phyloP scores from a whole-genome alignment of 1,140 invertebrate genomes.

The Lepidurus packardi region DNA sequence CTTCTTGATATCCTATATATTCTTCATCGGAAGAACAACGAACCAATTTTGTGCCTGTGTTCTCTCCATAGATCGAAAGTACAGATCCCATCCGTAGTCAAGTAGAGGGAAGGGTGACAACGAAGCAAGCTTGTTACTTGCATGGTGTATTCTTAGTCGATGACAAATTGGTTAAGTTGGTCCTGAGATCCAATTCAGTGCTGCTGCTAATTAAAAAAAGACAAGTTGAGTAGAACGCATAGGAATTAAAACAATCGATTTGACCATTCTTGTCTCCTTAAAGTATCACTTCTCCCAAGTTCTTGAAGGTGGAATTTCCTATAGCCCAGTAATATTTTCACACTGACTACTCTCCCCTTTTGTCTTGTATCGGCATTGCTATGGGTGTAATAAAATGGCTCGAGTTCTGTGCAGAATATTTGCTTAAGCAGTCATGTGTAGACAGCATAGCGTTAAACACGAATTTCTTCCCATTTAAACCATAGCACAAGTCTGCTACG shows the following conservation, averaged over 20 bases:
- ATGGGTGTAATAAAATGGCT: slow-evolving; percentile 22
- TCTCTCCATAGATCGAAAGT: slow-evolving; percentile 7
- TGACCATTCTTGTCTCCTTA: too few species aligned
- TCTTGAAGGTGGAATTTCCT: neutral
- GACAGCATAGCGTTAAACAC: too few species aligned
- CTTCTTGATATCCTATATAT: neutral
- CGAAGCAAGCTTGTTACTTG: slow-evolving; percentile 7
- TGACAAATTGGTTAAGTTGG: too few species aligned
- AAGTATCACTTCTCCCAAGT: too few species aligned
- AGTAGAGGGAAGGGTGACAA: neutral
- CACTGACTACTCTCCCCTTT: slow-evolving; percentile 4
- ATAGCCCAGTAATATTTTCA: neutral
- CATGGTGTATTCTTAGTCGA: neutral
- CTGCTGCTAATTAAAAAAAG: too few species aligned
- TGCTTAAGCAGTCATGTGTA: neutral
- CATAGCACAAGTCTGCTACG: too few species aligned
- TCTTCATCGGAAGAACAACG: slow-evolving; percentile 10
- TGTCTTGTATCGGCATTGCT: slow-evolving; percentile 10
- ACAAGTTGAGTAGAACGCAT: too few species aligned
- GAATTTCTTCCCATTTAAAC: too few species aligned
- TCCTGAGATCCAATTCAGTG: too few species aligned
- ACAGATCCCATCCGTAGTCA: neutral
- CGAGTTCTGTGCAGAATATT: neutral
- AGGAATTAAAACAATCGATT: too few species aligned
- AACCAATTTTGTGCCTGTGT: slow-evolving; percentile 18